A percentile compares a stretch with the other conserved stretches of the same genome.
Conservation (phyloP, 2,797 vertebrate species). For the Lemur catta region DNA sequence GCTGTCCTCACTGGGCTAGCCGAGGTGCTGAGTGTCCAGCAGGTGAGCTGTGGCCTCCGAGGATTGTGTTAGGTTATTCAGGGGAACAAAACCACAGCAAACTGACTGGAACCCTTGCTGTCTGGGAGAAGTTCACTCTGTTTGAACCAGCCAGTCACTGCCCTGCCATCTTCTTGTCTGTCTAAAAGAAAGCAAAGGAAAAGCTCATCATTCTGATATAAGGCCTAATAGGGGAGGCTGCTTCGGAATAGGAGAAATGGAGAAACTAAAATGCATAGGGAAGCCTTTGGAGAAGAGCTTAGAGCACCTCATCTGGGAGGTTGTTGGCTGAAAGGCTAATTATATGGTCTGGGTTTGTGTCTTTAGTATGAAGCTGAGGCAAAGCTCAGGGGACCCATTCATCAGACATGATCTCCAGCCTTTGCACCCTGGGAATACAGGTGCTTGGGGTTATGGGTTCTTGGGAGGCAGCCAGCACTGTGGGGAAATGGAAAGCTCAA, state of each 20-base stretch:
- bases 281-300: neutral
- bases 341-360: neutral
- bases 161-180: neutral
- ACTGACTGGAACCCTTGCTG: neutral
- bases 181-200: neutral
- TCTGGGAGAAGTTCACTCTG: neutral
- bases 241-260: neutral
- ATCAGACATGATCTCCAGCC: neutral
- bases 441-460: neutral
- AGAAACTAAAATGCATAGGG: neutral
- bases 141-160: neutral
- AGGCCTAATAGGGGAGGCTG: neutral
- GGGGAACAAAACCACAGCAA: neutral
- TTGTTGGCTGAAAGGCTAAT: neutral
- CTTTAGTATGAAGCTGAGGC: neutral
- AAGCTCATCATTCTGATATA: neutral
- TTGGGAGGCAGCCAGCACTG: neutral
- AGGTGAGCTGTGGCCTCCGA: neutral
- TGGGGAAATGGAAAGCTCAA: neutral
- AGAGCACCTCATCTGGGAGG: fast-evolving
- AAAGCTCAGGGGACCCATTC: neutral
- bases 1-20: neutral
- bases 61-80: neutral
- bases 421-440: neutral
- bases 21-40: neutral